phyloP scores from a whole-genome alignment of 1,140 invertebrate genomes.

The Hestina assimilis region DNA sequence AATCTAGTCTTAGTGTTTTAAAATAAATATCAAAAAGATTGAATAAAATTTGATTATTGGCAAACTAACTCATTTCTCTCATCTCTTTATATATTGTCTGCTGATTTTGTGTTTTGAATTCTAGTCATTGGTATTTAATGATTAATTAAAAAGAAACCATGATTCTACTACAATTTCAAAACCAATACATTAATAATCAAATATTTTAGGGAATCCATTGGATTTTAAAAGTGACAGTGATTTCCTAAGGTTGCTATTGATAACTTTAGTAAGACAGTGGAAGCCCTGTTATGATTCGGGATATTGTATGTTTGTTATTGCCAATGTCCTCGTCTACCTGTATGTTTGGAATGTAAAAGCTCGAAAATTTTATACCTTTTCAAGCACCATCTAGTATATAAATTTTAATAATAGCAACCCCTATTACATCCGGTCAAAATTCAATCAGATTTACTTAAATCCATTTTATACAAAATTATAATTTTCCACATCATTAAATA shows the following conservation, averaged over 20 bases:
- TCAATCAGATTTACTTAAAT: neutral
- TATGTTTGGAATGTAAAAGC: neutral
- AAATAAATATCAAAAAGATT: no score
- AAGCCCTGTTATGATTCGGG: neutral
- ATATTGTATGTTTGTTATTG: neutral
- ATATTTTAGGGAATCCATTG: no score
- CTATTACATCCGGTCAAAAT: neutral
- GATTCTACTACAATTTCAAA: neutral
- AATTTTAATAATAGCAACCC: neutral
- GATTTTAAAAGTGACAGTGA: no score
- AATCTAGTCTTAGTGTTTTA: neutral
- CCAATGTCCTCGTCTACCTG: neutral
- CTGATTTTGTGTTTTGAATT: no score
- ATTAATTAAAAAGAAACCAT: neutral
- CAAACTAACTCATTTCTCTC: no score
- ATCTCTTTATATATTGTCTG: conserved; percentile 1
- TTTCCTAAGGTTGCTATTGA: neutral
- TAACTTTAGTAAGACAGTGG: neutral
- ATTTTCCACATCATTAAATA: no score
- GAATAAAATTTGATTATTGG: no score
- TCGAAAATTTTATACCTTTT: neutral
- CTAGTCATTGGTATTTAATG: no score
- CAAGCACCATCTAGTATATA: neutral
- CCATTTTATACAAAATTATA: neutral
- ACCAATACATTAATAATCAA: no score